Evolutionary conservation across 2,113 vertebrate genomes (phyloP).

Genomic region (Zingel zingel): DNA sequence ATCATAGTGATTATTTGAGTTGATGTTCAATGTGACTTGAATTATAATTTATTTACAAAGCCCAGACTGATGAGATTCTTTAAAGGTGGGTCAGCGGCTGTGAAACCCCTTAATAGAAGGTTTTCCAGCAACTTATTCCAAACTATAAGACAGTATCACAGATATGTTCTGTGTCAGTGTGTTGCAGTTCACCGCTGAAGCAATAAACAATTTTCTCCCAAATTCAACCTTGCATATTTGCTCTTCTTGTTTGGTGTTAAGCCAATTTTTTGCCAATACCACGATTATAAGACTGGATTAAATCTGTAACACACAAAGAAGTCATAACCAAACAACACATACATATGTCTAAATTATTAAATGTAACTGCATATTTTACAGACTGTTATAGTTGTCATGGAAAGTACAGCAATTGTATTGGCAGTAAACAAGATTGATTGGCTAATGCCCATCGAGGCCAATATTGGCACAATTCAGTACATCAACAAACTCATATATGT

Average conservation of each 20-base stretch:
- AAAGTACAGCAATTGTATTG: not conserved
- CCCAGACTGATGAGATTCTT: not conserved
- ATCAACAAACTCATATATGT: not conserved
- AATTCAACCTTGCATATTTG: too few species aligned
- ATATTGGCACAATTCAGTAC: not conserved
- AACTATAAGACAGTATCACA: not conserved
- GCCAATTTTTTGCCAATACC: not conserved
- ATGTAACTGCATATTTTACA: not conserved
- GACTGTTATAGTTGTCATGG: too few species aligned
- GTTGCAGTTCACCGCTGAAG: not conserved
- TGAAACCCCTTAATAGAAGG: not conserved
- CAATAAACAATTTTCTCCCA: too few species aligned
- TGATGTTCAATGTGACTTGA: conserved; percentile 29
- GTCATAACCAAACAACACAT: not conserved
- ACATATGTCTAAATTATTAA: not conserved
- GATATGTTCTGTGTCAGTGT: not conserved
- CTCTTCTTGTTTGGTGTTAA: not conserved
- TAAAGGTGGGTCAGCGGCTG: conserved; percentile 4
- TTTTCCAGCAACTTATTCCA: not conserved
- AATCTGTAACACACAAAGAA: not conserved
- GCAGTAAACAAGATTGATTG: not conserved
- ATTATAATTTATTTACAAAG: conserved; percentile 14
- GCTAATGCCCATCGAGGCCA: not conserved
- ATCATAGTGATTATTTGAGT: conserved; percentile 16
- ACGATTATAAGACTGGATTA: not conserved